phyloP scores from a whole-genome alignment of 2,797 vertebrate species.

The Capromys pilorides region DNA sequence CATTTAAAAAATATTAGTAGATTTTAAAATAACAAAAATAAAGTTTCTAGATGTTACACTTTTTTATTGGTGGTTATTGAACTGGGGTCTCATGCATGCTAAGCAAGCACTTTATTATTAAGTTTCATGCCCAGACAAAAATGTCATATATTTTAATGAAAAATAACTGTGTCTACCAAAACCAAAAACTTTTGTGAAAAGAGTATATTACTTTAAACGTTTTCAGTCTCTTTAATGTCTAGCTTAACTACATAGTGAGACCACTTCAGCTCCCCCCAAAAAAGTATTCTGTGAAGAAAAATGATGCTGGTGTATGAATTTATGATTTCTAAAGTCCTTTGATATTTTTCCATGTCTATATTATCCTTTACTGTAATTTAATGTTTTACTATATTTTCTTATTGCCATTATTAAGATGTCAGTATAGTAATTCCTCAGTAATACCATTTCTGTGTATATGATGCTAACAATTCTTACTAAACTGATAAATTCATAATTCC shows the following conservation, averaged over 20 bases:
- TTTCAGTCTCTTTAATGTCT: not conserved
- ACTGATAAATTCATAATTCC: not conserved
- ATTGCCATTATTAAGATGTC: not conserved
- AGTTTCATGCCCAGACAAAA: not conserved
- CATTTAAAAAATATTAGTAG: not conserved
- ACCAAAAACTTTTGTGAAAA: not conserved
- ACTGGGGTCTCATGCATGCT: not conserved
- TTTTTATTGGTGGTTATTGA: not conserved
- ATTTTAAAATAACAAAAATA: conserved; percentile 14
- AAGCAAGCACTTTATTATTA: not conserved
- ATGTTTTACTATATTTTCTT: conserved; percentile 25
- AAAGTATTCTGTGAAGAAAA: not conserved
- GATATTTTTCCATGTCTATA: conserved; percentile 1
- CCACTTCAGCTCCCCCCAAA: not conserved
- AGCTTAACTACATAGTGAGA: not conserved
- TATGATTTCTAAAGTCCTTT: conserved; percentile 15
- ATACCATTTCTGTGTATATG: conserved; percentile 5
- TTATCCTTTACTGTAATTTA: conserved; percentile 39
- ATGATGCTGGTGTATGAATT: not conserved
- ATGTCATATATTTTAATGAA: conserved; percentile 4
- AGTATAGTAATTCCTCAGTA: conserved; percentile 15
- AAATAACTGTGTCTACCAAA: not conserved
- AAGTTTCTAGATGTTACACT: not conserved
- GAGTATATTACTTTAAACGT: not conserved
- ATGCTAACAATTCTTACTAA: conserved; percentile 15